Evolutionary conservation across 1,140 invertebrate genomes (phyloP).

Genomic region (Lanistes nyassanus): DNA sequence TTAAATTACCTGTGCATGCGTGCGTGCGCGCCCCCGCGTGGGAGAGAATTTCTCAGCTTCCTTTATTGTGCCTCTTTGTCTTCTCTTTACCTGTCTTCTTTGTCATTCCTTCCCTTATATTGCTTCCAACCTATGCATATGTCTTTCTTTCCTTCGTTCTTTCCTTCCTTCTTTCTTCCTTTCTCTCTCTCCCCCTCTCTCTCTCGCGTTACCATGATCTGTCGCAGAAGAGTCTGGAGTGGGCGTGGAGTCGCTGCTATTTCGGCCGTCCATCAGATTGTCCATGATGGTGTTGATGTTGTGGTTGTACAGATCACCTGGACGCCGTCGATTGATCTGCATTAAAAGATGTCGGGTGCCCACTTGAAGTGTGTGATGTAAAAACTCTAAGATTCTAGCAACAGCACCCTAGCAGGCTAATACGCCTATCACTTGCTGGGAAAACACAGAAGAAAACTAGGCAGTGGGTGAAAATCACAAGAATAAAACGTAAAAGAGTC

Average conservation of each 20-base stretch:
- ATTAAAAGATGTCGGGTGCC: too few relatives aligned
- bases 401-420: too few relatives aligned
- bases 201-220: not conserved
- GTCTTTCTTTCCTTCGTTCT: not conserved
- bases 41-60: too few relatives aligned
- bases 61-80: not conserved
- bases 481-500: too few relatives aligned
- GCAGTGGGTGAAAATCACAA: too few relatives aligned
- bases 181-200: not conserved
- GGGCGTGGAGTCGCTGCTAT: not conserved
- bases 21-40: too few relatives aligned
- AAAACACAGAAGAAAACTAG: too few relatives aligned
- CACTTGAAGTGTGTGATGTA: too few relatives aligned
- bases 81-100: not conserved
- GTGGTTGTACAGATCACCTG: conserved; percentile 55
- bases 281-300: conserved; percentile 54
- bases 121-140: too few relatives aligned
- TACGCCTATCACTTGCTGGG: too few relatives aligned
- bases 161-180: not conserved
- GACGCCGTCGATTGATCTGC: conserved; percentile 49
- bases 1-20: too few relatives aligned
- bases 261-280: conserved; percentile 45
- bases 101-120: not conserved
- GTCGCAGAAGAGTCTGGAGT: not conserved
- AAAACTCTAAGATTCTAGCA: too few relatives aligned